These are phyloP conservation scores for Bellardia bayeri DNA, from an alignment of 2,888 invertebrate genomes.

Conservation along the genomic window DNA sequence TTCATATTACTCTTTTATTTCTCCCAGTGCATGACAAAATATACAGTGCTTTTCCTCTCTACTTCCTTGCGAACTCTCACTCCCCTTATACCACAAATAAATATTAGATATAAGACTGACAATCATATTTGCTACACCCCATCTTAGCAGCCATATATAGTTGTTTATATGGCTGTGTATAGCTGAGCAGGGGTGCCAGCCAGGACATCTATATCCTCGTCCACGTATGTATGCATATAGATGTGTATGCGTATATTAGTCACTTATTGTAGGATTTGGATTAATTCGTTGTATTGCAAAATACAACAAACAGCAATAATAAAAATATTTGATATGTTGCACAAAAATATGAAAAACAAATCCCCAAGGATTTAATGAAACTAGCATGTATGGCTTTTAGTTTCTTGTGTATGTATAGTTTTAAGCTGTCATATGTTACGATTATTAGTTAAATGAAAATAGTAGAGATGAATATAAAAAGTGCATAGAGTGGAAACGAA, in stretches of 20 bases:
- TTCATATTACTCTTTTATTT: background rate
- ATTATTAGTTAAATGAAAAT: conserved; percentile 42
- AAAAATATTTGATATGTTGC: conserved; percentile 31
- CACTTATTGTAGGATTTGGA: conserved; percentile 49
- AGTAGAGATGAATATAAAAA: background rate
- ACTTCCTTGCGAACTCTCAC: no score
- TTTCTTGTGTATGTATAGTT: conserved; percentile 13
- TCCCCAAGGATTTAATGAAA: conserved; percentile 50
- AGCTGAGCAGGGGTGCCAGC: background rate
- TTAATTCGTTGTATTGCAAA: conserved; percentile 55
- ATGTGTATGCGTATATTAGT: conserved; percentile 11
- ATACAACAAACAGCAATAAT: conserved; percentile 17
- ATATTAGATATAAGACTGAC: conserved; percentile 29
- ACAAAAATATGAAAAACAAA: conserved; percentile 7
- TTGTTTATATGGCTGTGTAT: background rate
- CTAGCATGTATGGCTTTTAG: background rate
- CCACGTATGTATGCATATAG: background rate
- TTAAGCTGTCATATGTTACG: conserved; percentile 58
- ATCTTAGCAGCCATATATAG: background rate
- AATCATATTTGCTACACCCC: conserved; percentile 14
- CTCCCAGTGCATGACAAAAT: background rate
- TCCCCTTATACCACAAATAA: conserved; percentile 12
- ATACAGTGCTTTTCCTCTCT: background rate
- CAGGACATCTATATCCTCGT: background rate
- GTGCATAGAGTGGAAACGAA: background rate